These are phyloP conservation scores for Zaprionus davidi DNA, from an alignment of 1,140 invertebrate genomes.

Conservation along the genomic window DNA sequence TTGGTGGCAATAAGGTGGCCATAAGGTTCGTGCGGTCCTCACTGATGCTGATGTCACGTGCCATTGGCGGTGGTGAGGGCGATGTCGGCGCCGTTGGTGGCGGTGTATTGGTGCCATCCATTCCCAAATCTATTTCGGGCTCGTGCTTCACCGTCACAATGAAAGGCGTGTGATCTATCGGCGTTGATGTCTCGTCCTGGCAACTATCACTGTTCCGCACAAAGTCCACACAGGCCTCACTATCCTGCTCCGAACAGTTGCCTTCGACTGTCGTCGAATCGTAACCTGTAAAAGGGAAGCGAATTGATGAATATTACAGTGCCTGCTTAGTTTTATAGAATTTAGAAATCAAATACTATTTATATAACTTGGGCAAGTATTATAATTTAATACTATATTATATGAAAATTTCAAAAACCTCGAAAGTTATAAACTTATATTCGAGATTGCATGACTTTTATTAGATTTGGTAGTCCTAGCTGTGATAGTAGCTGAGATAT, in stretches of 20 bases:
- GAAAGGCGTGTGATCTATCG: constrained; percentile 58
- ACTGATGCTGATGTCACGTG: constrained; percentile 3
- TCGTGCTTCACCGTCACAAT: constrained; percentile 67
- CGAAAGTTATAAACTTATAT: no score
- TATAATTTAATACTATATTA: no score
- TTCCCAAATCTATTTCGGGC: constrained; percentile 65
- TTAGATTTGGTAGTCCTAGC: no score
- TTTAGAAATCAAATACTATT: background rate
- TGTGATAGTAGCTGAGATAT: no score
- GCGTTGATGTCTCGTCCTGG: constrained; percentile 2
- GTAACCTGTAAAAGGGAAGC: constrained; percentile 53
- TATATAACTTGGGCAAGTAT: no score
- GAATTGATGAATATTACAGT: background rate
- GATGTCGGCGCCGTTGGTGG: constrained; percentile 69
- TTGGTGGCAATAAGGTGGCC: constrained; percentile 18
- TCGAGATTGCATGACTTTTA: no score
- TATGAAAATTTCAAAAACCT: no score
- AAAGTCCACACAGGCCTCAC: constrained; percentile 32
- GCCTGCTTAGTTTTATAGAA: background rate
- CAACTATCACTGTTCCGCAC: constrained; percentile 15
- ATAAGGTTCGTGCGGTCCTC: background rate
- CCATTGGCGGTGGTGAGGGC: constrained; percentile 58
- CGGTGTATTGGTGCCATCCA: constrained; percentile 64
- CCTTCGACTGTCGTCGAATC: constrained; percentile 37
- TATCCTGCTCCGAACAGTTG: constrained; percentile 50